Conservation (phyloP, 1,140 invertebrate genomes). For the Coboldia fuscipes region DNA sequence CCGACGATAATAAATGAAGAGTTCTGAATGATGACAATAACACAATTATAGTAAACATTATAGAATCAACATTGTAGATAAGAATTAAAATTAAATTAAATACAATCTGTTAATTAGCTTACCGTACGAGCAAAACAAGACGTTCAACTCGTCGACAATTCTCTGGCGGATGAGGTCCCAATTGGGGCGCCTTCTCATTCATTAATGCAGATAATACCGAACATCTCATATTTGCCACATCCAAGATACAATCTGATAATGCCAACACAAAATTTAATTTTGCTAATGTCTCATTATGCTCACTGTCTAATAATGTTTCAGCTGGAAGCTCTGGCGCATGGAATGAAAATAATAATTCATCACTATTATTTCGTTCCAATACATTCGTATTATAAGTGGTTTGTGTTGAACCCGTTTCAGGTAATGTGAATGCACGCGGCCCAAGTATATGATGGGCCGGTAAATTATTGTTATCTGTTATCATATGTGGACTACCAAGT, state of each 20-base stretch:
- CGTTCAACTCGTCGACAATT: conserved; percentile 56
- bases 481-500: conserved; percentile 23
- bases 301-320: conserved; percentile 83
- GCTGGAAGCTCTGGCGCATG: conserved; percentile 79
- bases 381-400: conserved; percentile 31
- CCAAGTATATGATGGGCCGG: conserved; percentile 39
- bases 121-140: conserved; percentile 64
- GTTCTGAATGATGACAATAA: conserved; percentile 28
- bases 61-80: neutral
- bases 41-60: neutral
- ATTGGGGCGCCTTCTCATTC: conserved; percentile 13
- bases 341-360: conserved; percentile 45
- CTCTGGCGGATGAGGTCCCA: conserved; percentile 25
- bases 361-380: conserved; percentile 21
- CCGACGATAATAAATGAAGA: conserved; percentile 79
- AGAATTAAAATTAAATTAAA: no score
- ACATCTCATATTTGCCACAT: conserved; percentile 54
- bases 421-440: conserved; percentile 49
- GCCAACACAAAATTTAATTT: conserved; percentile 86
- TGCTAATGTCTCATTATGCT: conserved; percentile 83
- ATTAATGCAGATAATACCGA: conserved; percentile 42
- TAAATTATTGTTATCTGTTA: conserved; percentile 33
- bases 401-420: conserved; percentile 48
- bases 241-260: conserved; percentile 73
- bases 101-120: no score